A percentile compares a stretch with the other conserved stretches of the same genome.
Evolutionary conservation across 2,797 vertebrate genomes (phyloP).

Genomic region (Emydoidea blandingii): DNA sequence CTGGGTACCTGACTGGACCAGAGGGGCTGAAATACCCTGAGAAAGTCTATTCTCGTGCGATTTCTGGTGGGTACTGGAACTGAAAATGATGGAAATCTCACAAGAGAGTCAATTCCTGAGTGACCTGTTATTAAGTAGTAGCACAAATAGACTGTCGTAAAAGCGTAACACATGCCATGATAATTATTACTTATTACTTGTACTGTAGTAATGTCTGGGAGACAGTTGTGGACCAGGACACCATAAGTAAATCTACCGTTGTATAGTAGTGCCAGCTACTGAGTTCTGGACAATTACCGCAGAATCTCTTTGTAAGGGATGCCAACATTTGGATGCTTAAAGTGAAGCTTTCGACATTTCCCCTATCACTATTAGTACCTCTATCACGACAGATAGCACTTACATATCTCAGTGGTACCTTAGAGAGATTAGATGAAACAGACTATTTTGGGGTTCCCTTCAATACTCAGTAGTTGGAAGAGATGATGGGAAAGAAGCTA

Average conservation of each 20-base stretch:
- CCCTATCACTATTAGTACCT: constrained; percentile 15
- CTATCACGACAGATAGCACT: background rate
- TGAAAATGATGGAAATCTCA: constrained; percentile 56
- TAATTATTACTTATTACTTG: background rate
- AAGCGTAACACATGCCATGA: background rate
- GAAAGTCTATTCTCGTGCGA: constrained; percentile 53
- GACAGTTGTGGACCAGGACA: background rate
- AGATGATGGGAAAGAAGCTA: constrained; percentile 28
- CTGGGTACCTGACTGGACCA: constrained; percentile 41
- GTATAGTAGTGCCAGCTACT: background rate
- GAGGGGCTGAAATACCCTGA: constrained; percentile 46
- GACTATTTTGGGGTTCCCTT: background rate
- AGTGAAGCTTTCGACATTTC: constrained; percentile 41
- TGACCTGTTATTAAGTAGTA: constrained; percentile 46
- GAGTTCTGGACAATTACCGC: background rate
- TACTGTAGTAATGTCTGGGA: background rate
- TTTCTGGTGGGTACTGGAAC: constrained; percentile 27
- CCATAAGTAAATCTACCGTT: background rate
- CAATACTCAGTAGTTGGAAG: constrained; percentile 34
- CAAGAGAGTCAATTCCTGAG: constrained; percentile 55
- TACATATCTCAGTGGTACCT: background rate
- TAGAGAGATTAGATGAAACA: background rate
- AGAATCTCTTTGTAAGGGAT: constrained; percentile 47
- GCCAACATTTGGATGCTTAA: constrained; percentile 49
- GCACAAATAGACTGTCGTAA: constrained; percentile 45